Evolutionary conservation across 2,888 invertebrate genomes (phyloP), one percentile per base, ranked within the genome.

Genomic region (Drosophila peninsularis): DNA sequence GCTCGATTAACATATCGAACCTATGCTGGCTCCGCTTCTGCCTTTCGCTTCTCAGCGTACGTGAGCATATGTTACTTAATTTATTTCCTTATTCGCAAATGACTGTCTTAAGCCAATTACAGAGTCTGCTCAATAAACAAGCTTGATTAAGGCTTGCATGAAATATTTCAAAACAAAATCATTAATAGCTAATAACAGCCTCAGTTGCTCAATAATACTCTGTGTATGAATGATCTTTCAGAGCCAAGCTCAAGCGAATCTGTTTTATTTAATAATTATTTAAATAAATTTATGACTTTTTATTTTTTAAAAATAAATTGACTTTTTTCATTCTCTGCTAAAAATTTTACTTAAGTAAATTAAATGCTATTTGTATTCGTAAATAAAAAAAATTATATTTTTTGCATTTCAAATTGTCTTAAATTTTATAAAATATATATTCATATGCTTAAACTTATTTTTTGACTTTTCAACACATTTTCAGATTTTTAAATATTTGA

Each of bases 11-110:
- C 36, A 61, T 17, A 21, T 24, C 45, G 60, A 30, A 21, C 62
- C 60, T 19, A 41, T n/a, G 17, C 64, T 34, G 41, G 19, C n/a
- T 21, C 42, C 5, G 11, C 11, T 27, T 30, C 3, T 11, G 5
- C 27, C 45, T 30, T 21, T 13, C 21, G 42, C 37, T 17, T 36
- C 24, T 34, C 32, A 45, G 54, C 30, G 52, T 10, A n/a, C 21
- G 52, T n/a, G 11, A 24, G 13, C 17, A 39, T 14, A 39, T 37
- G 14, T 21, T n/a, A 6, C 5, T 39, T 24, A 64, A 39, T 45
- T 52, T 45, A 64, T 64, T 64, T 64, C 64, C 64, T 64, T 45
- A 64, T 53, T 39, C 21, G 13, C 5, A 11, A 41, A 27, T 2
- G 34, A 19, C n/a, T 42, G 54, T 49, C 41, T 50, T 44, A 9